Base-by-base conservation (phyloP, 1,140 invertebrate species). In the Philaenus spumarius region DNA sequence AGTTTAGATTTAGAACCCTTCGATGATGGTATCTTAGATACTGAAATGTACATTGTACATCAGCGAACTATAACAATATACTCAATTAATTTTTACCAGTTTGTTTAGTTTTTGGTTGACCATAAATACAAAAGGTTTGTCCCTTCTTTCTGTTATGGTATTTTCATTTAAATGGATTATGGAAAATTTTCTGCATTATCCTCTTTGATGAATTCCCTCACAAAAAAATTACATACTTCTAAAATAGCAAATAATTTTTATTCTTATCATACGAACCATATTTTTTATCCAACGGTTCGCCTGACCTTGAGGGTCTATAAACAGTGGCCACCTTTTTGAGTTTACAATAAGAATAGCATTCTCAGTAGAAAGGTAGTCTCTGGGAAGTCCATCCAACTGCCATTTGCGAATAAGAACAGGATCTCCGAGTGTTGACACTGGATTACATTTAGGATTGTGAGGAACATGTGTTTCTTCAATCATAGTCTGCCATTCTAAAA, bases 211-310 rank as follows among this genome's bases (percentile, higher is more conserved):
- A 6, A 51, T 24, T 24, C 35, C 35, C 35, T 39, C 35, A 39
- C 35, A 11, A 5, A 11, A 45, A 20, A 20, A 45, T 20, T 45
- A 45, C 5, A 7, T n/a, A 20, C 15, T 53, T 53, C 5, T 19
- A 12, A 14, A 53, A 54, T 22, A 50, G 5, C 34, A 15, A 52
- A 52, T 15, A 17, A 34, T 11, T 14, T 52, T 37, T 19, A 46
- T 37, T 37, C 20, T 26, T 52, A 11, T 14, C 6, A n/a, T 30
- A 26, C 3, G 17, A 51, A 85, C 83, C 78, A 83, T 82, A 65
- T 82, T 84, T 61, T 80, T 80, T 61, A 87, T 81, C 86, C 85
- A 87, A 63, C 84, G 84, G 56, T 84, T 83, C 1, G 84, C 85
- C 67, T 87, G 85, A 4, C 75, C 73, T 58, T 82, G 84, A 0